A percentile compares a stretch with the other conserved stretches of the same genome.
Evolutionary conservation across 2,888 invertebrate genomes (phyloP).

Genomic region (Artemia sinica): DNA sequence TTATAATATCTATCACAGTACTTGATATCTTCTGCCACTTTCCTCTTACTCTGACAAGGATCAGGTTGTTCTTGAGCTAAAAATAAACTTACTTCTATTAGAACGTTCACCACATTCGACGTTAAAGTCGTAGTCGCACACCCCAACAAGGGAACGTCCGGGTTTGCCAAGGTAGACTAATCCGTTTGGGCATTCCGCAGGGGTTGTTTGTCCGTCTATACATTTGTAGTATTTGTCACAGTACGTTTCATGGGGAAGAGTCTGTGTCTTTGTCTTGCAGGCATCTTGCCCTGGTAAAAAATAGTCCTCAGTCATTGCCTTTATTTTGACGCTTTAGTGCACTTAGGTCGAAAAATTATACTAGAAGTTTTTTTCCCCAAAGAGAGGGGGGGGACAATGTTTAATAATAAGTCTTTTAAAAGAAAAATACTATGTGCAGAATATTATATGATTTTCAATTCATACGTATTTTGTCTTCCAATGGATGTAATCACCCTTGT

Average conservation of each 20-base stretch:
- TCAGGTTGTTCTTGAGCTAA: conserved; percentile 35
- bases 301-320: too few relatives aligned
- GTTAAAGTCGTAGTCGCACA: conserved; percentile 31
- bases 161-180: conserved; percentile 29
- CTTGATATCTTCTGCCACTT: conserved; percentile 55
- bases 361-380: too few relatives aligned
- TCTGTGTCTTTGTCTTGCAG: conserved; percentile 26
- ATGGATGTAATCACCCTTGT: too few relatives aligned
- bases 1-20: conserved; percentile 75
- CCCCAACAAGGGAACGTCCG: conserved; percentile 27
- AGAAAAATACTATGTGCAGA: too few relatives aligned
- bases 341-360: too few relatives aligned
- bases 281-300: conserved; percentile 22
- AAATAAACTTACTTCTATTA: conserved; percentile 24
- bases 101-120: conserved; percentile 30
- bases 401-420: too few relatives aligned
- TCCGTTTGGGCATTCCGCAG: conserved; percentile 30
- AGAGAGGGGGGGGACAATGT: too few relatives aligned
- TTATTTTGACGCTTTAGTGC: too few relatives aligned
- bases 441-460: too few relatives aligned
- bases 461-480: too few relatives aligned
- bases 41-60: conserved; percentile 60
- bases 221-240: conserved; percentile 32
- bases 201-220: conserved; percentile 26
- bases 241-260: conserved; percentile 28